Conservation (phyloP, 2,888 invertebrate species). For the Margaritifera margaritifera region DNA sequence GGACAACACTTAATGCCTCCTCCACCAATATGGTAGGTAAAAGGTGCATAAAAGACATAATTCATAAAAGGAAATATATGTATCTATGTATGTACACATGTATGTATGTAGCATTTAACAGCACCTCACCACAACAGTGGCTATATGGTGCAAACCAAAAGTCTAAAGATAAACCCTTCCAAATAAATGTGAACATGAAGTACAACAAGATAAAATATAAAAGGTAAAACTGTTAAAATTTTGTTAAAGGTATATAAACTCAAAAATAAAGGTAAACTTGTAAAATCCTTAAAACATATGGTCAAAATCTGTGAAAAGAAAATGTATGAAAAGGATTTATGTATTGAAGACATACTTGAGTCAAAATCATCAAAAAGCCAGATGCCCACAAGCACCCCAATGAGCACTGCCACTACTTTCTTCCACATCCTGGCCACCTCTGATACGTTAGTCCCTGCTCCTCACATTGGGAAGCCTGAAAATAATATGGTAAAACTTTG, state of each 20-base stretch:
- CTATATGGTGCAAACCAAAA: neutral
- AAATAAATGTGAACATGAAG: neutral
- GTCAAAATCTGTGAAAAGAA: neutral
- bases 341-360: conserved; percentile 38
- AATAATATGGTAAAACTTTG: too few species aligned
- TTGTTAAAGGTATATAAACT: too few species aligned
- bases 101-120: too few species aligned
- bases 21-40: neutral
- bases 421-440: conserved; percentile 42
- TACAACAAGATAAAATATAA: neutral
- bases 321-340: neutral
- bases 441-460: too few species aligned
- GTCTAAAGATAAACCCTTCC: neutral
- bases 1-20: neutral
- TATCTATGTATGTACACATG: too few species aligned
- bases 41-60: too few species aligned
- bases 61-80: too few species aligned
- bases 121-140: neutral
- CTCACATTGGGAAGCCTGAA: too few species aligned
- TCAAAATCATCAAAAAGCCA: conserved; percentile 58
- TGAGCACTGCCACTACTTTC: conserved; percentile 47
- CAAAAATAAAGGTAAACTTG: too few species aligned
- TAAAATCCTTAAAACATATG: neutral
- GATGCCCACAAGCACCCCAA: conserved; percentile 49
- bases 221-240: too few species aligned